Conservation (phyloP, 2,113 vertebrate genomes). For the Alosa alosa region DNA sequence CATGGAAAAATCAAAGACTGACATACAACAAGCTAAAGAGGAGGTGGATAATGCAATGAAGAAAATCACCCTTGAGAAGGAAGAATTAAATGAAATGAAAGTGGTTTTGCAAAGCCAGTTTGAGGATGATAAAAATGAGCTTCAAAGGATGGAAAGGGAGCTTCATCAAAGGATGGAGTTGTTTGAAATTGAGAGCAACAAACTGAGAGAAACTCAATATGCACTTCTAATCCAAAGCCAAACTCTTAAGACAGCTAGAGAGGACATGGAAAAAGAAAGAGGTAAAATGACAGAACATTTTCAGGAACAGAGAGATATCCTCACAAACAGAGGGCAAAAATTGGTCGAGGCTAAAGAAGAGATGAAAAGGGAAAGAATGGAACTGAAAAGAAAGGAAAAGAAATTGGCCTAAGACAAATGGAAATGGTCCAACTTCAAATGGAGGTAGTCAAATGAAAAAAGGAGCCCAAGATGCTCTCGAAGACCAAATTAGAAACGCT, state of each 20-base stretch:
- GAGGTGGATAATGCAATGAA: constrained; percentile 38
- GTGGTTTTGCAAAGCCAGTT: neutral
- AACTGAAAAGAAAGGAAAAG: too few species aligned
- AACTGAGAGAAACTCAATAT: neutral
- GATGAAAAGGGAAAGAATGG: too few species aligned
- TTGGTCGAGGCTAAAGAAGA: too few species aligned
- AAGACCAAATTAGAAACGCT: neutral
- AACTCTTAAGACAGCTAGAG: neutral
- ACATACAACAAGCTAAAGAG: constrained; percentile 26
- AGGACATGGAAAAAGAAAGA: neutral
- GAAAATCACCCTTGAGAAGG: constrained; percentile 5
- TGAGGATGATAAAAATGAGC: neutral
- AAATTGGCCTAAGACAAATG: neutral
- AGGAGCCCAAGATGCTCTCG: neutral
- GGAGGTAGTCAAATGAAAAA: neutral
- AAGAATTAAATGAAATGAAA: constrained; percentile 18
- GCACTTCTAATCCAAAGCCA: constrained; percentile 14
- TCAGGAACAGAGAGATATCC: neutral
- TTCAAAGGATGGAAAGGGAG: constrained; percentile 2
- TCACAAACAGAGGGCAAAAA: too few species aligned
- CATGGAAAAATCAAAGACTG: constrained; percentile 23
- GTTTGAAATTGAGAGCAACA: neutral
- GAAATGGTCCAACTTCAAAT: neutral
- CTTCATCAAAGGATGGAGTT: neutral
- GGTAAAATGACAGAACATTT: neutral